phyloP scores from a whole-genome alignment of 2,797 vertebrate genomes.

The Sylvia borin region DNA sequence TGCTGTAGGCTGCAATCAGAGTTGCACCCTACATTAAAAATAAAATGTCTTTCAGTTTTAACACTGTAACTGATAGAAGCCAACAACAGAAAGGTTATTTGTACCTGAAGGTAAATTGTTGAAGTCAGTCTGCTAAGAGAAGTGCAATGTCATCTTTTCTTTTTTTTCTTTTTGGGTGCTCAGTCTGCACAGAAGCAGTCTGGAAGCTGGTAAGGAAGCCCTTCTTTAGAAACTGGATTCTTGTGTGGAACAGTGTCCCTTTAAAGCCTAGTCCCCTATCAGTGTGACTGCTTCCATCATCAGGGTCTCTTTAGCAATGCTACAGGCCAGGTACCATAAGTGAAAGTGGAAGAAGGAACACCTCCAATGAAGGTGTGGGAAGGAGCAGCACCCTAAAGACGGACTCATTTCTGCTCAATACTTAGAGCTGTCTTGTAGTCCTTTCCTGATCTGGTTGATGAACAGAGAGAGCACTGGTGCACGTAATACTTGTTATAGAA shows the following conservation, averaged over 20 bases:
- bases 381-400: neutral
- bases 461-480: neutral
- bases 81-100: neutral
- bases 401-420: neutral
- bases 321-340: neutral
- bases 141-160: neutral
- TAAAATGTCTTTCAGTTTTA: neutral
- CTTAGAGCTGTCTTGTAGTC: neutral
- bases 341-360: neutral
- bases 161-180: neutral
- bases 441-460: neutral
- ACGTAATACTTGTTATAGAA: neutral
- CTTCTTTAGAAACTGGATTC: neutral
- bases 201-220: neutral
- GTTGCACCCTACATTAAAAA: neutral
- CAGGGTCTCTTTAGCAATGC: neutral
- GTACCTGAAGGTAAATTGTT: neutral
- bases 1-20: neutral
- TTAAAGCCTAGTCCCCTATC: neutral
- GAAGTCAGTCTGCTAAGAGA: neutral
- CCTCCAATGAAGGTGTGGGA: neutral
- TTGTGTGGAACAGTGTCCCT: neutral
- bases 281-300: neutral
- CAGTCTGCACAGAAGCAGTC: neutral
- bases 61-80: neutral